phyloP scores from a whole-genome alignment of 2,113 vertebrate species.

The Pachyramphus minor region DNA sequence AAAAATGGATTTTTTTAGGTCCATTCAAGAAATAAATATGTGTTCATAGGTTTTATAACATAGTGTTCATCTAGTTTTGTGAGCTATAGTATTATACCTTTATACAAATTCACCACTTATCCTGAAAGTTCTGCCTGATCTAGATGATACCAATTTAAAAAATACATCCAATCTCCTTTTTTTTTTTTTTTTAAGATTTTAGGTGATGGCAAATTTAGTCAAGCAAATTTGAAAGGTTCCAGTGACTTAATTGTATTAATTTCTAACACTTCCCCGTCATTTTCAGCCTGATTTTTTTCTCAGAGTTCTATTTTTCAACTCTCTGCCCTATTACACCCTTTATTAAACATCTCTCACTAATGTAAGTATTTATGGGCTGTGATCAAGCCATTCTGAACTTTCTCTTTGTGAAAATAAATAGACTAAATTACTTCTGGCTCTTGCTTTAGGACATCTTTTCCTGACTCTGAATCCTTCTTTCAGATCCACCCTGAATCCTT shows the following conservation, averaged over 20 bases:
- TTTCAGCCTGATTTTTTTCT: slow-evolving; percentile 16
- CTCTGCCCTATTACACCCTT: neutral
- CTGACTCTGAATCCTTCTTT: neutral
- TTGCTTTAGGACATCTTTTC: neutral
- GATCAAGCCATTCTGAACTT: neutral
- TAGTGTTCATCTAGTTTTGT: neutral
- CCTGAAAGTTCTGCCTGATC: slow-evolving; percentile 5
- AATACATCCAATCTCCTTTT: neutral
- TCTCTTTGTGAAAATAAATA: neutral
- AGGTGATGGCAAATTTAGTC: neutral
- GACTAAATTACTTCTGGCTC: neutral
- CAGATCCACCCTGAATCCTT: neutral
- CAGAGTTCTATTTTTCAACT: neutral
- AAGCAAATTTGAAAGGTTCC: neutral
- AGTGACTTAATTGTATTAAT: neutral
- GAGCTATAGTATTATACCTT: neutral
- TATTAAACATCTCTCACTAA: slow-evolving; percentile 12
- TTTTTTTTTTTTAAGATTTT: neutral
- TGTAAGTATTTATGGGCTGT: neutral
- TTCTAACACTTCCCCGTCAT: neutral
- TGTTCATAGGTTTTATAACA: neutral
- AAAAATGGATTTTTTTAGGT: neutral
- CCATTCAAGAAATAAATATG: neutral
- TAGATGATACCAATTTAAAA: neutral
- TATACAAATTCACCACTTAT: neutral